Conservation (phyloP, 1,140 invertebrate species). For the Ceratina calcarata region DNA sequence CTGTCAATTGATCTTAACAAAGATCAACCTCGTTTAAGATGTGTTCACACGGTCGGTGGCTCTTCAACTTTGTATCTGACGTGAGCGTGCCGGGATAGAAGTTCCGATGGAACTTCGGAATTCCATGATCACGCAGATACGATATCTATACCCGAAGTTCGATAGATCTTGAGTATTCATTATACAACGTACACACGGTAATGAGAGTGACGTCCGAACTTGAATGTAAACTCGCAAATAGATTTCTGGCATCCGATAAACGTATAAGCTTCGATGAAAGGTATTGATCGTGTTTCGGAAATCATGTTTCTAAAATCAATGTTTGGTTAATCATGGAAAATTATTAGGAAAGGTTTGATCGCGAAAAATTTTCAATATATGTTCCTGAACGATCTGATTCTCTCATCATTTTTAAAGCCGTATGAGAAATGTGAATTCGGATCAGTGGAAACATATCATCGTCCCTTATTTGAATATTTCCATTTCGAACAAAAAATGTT, state of each 20-base stretch:
- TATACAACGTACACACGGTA: neutral
- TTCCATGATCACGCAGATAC: conserved; percentile 32
- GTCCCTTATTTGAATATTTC: neutral
- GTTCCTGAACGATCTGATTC: too few species aligned
- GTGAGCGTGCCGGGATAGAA: conserved; percentile 14
- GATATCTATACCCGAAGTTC: conserved; percentile 42
- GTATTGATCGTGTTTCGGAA: too few species aligned
- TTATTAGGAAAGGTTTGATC: too few species aligned
- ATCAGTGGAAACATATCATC: neutral
- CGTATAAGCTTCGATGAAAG: neutral
- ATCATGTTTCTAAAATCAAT: neutral
- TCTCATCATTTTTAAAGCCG: too few species aligned
- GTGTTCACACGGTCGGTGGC: conserved; percentile 18
- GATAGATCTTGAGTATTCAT: conserved; percentile 8
- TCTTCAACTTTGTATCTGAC: conserved; percentile 32
- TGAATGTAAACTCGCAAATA: neutral
- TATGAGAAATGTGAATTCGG: too few species aligned
- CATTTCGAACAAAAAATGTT: neutral
- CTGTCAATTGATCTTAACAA: conserved; percentile 51
- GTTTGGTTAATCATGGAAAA: neutral
- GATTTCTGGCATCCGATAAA: neutral
- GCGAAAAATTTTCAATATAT: too few species aligned
- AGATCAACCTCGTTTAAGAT: conserved; percentile 47
- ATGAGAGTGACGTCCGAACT: conserved; percentile 4
- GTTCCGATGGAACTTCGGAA: conserved; percentile 39